phyloP scores from a whole-genome alignment of 37 sponge, comb jelly and placozoan genomes.

The Bolinopsis microptera region DNA sequence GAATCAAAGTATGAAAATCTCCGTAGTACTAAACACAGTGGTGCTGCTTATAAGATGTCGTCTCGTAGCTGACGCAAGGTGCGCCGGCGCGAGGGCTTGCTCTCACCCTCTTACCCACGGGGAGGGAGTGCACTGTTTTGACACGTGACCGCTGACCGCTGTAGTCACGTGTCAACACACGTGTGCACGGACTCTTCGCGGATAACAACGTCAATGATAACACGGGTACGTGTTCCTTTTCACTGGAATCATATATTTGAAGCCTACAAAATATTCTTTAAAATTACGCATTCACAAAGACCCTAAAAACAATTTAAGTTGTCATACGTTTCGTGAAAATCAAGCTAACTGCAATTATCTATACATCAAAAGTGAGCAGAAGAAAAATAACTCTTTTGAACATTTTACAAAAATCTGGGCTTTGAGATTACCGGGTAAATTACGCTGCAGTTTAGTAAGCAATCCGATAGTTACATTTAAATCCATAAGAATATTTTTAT shows the following conservation, averaged over 20 bases:
- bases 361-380: not conserved
- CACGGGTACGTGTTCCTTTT: not conserved
- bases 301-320: not conserved
- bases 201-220: not conserved
- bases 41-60: no score
- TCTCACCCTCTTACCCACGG: not conserved
- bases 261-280: not conserved
- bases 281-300: not conserved
- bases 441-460: not conserved
- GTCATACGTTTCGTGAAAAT: not conserved
- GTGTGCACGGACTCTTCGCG: not conserved
- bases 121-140: not conserved
- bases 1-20: not conserved
- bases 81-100: no score
- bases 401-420: no score
- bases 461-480: not conserved
- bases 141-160: not conserved
- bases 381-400: not conserved
- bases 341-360: not conserved
- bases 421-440: no score
- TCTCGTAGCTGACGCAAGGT: no score
- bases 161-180: not conserved
- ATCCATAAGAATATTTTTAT: not conserved
- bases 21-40: not conserved
- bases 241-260: not conserved